Percentiles rank a stretch among this genome's conserved stretches.
These are phyloP conservation scores for Actinia equina DNA, from an alignment of 64 coral and sea anemone species.

Conservation along the genomic window DNA sequence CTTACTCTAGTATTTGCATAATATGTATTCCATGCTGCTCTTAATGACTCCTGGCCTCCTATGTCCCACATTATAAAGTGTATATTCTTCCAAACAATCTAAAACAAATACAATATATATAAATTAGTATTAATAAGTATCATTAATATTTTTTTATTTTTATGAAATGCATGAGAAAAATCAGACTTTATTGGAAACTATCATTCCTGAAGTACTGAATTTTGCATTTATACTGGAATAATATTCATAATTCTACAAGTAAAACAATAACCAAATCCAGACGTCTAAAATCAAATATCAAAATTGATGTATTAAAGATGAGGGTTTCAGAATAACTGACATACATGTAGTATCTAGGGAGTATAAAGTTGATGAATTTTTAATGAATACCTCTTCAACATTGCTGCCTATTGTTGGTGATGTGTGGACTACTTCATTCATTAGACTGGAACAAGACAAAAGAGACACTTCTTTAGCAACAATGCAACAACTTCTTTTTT, in stretches of 20 bases:
- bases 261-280: too few species aligned
- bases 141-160: too few species aligned
- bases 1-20: slow-evolving; percentile 97
- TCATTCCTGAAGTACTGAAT: not conserved
- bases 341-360: too few species aligned
- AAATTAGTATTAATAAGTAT: not conserved
- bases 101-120: not conserved
- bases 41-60: slow-evolving; percentile 92
- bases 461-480: too few species aligned
- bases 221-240: not conserved
- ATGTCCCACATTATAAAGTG: slow-evolving; percentile 99
- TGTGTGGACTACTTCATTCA: slow-evolving; percentile 99
- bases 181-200: too few species aligned
- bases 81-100: slow-evolving; percentile 99
- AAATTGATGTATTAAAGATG: too few species aligned
- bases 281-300: too few species aligned
- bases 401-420: slow-evolving; percentile 99
- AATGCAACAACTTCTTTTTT: too few species aligned
- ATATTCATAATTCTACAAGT: too few species aligned
- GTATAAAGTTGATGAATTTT: too few species aligned
- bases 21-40: slow-evolving; percentile 97
- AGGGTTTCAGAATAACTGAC: too few species aligned
- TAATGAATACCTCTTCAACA: slow-evolving; percentile 82
- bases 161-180: too few species aligned
- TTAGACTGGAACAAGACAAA: slow-evolving; percentile 66